Evolutionary conservation across 2,888 invertebrate genomes (phyloP), one percentile per base, ranked within the genome.

Genomic region (Drosophila nr. perissopoda): DNA sequence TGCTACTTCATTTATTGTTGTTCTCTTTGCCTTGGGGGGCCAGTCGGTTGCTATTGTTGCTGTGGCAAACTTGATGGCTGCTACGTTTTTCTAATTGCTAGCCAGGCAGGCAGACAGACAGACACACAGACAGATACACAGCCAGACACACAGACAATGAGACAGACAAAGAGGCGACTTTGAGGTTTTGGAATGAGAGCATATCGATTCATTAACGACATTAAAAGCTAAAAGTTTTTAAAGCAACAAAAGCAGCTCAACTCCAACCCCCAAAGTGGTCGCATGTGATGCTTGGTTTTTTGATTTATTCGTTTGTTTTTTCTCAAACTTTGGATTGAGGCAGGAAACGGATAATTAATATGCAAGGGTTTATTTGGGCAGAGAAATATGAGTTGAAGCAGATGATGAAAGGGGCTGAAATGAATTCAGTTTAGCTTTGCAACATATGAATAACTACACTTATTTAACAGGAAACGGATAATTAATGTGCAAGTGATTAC

Each of bases 191-290:
- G 21, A 48, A 57, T 40, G 65, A 46, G 48, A 38, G 48, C 54
- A 74, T 74, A 88, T 82, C 87, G 87, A 88, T 86, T 88, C 86
- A 88, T 86, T 88, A 86, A 88, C 75, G 60, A 72, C 79, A 88
- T 86, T 86, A 86, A 86, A 79, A 88, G 84, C 80, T 86, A 74
- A 75, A 79, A 81, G 74, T 79, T 86, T 82, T 80, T 42, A 21
- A 51, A 36, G 48, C 27, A 48, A 49, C 31, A 49, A 40, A 49
- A 40, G 29, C 29, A 54, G 36, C 8, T 42, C 27, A 42, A 18
- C 33, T 25, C n/a, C 31, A 27, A 46, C 49, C 49, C 49, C 31
- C n/a, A 38, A 13, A 33, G 16, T 4, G 16, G 21, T 1, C 38
- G 11, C 49, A 66, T 58, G 31, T 65, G 49, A 34, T 51, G 62